Percentiles rank a stretch among this genome's conserved stretches.
Conservation (phyloP, 2,888 invertebrate genomes). For the Deroplatys truncata region DNA sequence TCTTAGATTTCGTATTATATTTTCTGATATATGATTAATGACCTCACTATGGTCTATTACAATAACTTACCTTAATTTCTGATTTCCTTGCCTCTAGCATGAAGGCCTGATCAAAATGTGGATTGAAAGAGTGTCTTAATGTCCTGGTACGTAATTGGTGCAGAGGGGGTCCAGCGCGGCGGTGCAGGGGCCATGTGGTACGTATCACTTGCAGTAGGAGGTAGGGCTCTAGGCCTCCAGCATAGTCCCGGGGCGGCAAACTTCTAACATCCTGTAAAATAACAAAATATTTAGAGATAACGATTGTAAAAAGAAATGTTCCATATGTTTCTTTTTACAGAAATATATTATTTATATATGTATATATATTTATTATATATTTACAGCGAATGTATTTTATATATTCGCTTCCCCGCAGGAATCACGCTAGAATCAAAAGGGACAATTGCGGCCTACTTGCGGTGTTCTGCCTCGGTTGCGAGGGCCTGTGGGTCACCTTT, state of each 20-base stretch:
- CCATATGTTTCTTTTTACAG: too few relatives aligned
- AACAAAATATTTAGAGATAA: background rate
- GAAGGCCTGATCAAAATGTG: conserved; percentile 46
- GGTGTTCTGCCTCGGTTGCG: too few relatives aligned
- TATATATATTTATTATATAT: too few relatives aligned
- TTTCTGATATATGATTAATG: too few relatives aligned
- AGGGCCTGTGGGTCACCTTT: too few relatives aligned
- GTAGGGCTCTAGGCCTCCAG: conserved; percentile 44
- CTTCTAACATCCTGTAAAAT: conserved; percentile 44
- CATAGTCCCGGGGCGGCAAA: conserved; percentile 47
- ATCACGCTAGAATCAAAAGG: too few relatives aligned
- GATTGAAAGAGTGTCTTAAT: conserved; percentile 44
- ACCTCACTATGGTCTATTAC: background rate
- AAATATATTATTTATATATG: too few relatives aligned
- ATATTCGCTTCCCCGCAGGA: too few relatives aligned
- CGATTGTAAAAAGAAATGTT: background rate
- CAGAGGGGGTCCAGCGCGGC: conserved; percentile 41
- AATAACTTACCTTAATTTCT: conserved; percentile 41
- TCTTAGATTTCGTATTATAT: too few relatives aligned
- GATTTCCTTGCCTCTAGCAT: conserved; percentile 41
- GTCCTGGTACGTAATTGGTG: conserved; percentile 44
- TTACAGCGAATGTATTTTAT: too few relatives aligned
- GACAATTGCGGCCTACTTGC: too few relatives aligned
- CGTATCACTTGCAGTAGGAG: conserved; percentile 41
- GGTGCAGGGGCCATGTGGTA: conserved; percentile 39